Base-by-base conservation (phyloP, 2,797 vertebrate genomes). In the Tarsius wallacei region DNA sequence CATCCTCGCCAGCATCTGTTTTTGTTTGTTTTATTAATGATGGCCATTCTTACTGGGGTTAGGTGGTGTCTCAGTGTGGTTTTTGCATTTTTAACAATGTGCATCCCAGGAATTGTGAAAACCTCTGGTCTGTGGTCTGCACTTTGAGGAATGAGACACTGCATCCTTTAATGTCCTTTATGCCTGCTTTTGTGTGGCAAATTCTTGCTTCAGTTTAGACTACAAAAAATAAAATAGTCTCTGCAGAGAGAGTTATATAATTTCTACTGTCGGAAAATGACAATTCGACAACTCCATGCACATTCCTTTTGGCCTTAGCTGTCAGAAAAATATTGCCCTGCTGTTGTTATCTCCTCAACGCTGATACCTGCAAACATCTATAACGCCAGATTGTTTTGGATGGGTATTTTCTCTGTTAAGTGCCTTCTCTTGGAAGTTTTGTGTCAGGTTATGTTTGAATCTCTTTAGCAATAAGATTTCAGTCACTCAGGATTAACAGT, bases 251-350 rank as follows among this genome's bases (percentile, higher is more conserved):
- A 90, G 71, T 91, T 77, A 31, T 74, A 19, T 71, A 36, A 61
- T 80, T 66, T 95, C 64, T 73, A n/a, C 63, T 90, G 42, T 78
- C 70, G 93, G 31, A 93, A 83, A 89, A 90, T 84, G 71, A 63
- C 11, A 64, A n/a, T 68, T 88, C 33, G 53, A n/a, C 4, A 85
- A 51, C 6, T 81, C 19, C 59, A 0, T 66, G 36, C 0, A 0
- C 26, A 94, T 91, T 90, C 63, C 42, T 76, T 94, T 93, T 94
- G 94, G 42, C 31, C 59, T 96, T 84, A 49, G 10, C 24, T 90
- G 55, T 94, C 80, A 78, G 26, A 77, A 83, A 76, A 90, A 47
- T 5, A 33, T n/a, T 16, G 0, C 71, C n/a, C 51, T 17, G 8
- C 36, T 71, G 4, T 83, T 68, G n/a, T n/a, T n/a, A 19, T 28